Evolutionary conservation across 2,113 vertebrate genomes (phyloP).

Genomic region (Chionis minor): DNA sequence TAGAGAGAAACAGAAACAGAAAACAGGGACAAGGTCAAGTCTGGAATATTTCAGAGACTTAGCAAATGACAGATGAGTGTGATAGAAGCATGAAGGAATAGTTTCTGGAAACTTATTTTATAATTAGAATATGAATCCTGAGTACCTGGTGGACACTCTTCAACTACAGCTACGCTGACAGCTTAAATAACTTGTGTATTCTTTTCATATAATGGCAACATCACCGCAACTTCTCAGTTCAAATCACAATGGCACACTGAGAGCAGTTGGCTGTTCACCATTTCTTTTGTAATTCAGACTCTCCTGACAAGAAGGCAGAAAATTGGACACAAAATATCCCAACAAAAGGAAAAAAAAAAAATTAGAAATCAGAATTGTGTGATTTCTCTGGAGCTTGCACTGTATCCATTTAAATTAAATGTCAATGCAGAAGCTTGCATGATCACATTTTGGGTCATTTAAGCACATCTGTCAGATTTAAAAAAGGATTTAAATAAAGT

Average conservation of each 20-base stretch:
- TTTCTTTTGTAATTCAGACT: neutral
- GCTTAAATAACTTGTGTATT: neutral
- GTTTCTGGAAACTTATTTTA: neutral
- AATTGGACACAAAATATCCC: neutral
- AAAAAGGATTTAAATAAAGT: neutral
- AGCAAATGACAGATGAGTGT: constrained; percentile 20
- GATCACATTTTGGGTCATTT: neutral
- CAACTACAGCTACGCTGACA: neutral
- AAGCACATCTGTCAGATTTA: neutral
- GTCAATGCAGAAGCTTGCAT: neutral
- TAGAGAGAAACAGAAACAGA: constrained; percentile 40
- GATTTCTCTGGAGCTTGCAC: neutral
- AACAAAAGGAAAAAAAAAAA: neutral
- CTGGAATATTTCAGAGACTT: constrained; percentile 61
- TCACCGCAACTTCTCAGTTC: neutral
- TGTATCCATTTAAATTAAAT: neutral
- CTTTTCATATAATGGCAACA: neutral
- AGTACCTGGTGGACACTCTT: neutral
- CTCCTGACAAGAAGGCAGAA: neutral
- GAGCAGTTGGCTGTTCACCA: neutral
- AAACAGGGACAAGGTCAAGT: constrained; percentile 34
- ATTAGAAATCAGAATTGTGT: neutral
- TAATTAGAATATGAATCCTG: neutral
- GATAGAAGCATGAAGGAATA: constrained; percentile 4
- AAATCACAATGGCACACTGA: neutral